Conservation (phyloP, 1,140 invertebrate species). For the Liolophura sinensis region DNA sequence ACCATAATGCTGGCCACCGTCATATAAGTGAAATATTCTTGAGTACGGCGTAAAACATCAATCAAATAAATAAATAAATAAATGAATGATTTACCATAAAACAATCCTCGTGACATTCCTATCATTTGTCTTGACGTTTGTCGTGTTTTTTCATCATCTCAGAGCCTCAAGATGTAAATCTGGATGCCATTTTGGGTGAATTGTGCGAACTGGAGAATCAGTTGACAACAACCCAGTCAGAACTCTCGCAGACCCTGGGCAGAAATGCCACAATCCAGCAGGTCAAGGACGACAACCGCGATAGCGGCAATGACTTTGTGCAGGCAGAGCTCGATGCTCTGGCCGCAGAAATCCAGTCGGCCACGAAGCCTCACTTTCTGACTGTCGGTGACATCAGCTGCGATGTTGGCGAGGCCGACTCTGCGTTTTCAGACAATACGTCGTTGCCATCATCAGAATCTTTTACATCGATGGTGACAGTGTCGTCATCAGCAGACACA, state of each 20-base stretch:
- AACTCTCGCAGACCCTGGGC: slow-evolving; percentile 28
- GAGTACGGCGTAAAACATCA: not conserved
- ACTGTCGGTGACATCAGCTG: slow-evolving; percentile 64
- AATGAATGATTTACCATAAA: slow-evolving; percentile 1
- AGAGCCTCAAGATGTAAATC: slow-evolving; percentile 93
- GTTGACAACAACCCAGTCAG: slow-evolving; percentile 47
- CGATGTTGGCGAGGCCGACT: slow-evolving; percentile 80
- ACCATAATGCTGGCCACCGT: too few relatives aligned
- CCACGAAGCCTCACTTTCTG: not conserved
- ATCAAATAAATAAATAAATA: slow-evolving; percentile 2
- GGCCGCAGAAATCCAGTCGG: slow-evolving; percentile 39
- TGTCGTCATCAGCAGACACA: slow-evolving; percentile 47
- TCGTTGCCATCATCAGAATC: slow-evolving; percentile 89
- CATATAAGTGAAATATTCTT: too few relatives aligned
- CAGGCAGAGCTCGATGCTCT: slow-evolving; percentile 49
- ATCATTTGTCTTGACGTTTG: not conserved
- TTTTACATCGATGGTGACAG: slow-evolving; percentile 71
- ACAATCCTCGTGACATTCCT: not conserved
- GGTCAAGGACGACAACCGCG: slow-evolving; percentile 22
- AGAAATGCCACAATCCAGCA: slow-evolving; percentile 3
- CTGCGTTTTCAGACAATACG: slow-evolving; percentile 94
- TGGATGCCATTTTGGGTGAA: slow-evolving; percentile 94
- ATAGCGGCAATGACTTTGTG: slow-evolving; percentile 29
- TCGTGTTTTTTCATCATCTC: slow-evolving; percentile 41
- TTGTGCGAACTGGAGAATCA: slow-evolving; percentile 75